phyloP scores from a whole-genome alignment of 2,888 invertebrate species.

The Melangyna quadrimaculata region DNA sequence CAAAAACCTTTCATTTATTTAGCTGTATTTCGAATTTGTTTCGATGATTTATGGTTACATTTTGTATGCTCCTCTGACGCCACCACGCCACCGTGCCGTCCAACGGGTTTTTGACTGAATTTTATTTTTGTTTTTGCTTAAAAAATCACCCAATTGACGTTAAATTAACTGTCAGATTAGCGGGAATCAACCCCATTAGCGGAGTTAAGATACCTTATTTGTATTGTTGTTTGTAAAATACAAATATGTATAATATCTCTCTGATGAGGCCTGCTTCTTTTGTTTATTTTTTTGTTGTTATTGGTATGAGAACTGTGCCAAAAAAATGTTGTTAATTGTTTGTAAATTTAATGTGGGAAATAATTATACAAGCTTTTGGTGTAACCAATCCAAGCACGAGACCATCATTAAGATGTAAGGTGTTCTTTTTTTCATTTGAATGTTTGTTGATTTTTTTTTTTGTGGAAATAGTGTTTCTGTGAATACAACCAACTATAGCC shows the following conservation, averaged over 20 bases:
- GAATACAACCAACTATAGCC: constrained; percentile 31
- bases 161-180: constrained; percentile 26
- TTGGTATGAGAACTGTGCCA: constrained; percentile 55
- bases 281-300: background rate
- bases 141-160: constrained; percentile 11
- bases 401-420: constrained; percentile 7
- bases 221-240: constrained; percentile 13
- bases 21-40: background rate
- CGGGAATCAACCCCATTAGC: constrained; percentile 37
- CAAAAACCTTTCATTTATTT: background rate
- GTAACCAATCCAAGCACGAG: constrained; percentile 44
- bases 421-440: background rate
- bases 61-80: constrained; percentile 1
- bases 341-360: constrained; percentile 56
- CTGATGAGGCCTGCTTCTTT: background rate
- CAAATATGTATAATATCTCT: constrained; percentile 16
- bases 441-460: background rate
- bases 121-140: constrained; percentile 36
- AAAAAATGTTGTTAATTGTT: constrained; percentile 50
- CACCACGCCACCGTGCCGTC: too few species aligned
- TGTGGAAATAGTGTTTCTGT: background rate
- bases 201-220: constrained; percentile 2
- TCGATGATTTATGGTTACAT: constrained; percentile 8
- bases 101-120: constrained; percentile 6
- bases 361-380: constrained; percentile 13